Conservation (phyloP, 2,888 invertebrate genomes). For the Eupsilia transversa region DNA sequence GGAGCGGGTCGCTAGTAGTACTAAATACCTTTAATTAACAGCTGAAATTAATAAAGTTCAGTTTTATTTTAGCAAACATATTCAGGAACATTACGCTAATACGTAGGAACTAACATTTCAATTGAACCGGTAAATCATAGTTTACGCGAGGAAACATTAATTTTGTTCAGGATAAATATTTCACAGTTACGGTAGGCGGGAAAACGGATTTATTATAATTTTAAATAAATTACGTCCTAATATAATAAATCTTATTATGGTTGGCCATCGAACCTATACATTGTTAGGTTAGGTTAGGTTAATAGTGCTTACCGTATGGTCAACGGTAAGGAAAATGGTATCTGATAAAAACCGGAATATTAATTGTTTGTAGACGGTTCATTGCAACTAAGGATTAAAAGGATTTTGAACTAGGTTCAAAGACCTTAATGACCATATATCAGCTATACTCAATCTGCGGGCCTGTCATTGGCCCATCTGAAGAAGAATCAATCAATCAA, state of each 20-base stretch:
- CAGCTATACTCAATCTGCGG: no score
- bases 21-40: no score
- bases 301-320: conserved; percentile 8
- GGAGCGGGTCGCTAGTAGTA: no score
- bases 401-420: not conserved
- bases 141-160: conserved; percentile 49
- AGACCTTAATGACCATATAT: not conserved
- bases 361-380: not conserved
- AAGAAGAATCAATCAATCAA: no score
- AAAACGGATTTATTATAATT: conserved; percentile 38
- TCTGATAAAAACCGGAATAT: conserved; percentile 9
- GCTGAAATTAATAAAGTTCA: not conserved
- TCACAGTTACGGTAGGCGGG: conserved; percentile 12
- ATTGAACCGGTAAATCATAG: conserved; percentile 15
- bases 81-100: conserved; percentile 14
- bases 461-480: no score
- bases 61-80: not conserved
- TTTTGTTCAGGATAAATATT: conserved; percentile 48
- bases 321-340: not conserved
- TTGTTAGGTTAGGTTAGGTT: no score
- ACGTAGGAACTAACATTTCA: conserved; percentile 10
- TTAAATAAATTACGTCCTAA: conserved; percentile 44
- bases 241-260: conserved; percentile 27
- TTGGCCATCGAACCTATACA: conserved; percentile 2
- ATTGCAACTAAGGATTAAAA: not conserved